Evolutionary conservation across 2,797 vertebrate species (phyloP).

Genomic region (Malacoraja senta): DNA sequence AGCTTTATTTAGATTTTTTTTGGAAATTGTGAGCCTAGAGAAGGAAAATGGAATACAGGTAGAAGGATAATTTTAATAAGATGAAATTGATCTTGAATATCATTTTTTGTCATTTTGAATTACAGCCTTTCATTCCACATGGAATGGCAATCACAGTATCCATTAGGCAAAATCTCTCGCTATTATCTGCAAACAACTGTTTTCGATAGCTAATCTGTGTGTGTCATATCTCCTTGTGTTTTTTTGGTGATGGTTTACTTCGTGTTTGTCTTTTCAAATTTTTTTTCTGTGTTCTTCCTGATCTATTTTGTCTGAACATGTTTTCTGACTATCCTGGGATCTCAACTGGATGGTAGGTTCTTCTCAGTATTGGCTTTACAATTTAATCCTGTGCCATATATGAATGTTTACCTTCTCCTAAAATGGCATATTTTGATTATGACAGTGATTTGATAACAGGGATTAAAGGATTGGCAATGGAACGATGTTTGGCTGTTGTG

Average conservation of each 20-base stretch:
- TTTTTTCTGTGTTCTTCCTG: conserved; percentile 58
- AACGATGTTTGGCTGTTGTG: background rate
- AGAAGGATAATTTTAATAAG: background rate
- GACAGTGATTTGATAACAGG: background rate
- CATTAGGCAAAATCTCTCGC: background rate
- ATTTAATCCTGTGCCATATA: background rate
- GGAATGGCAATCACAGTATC: background rate
- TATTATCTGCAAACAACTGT: background rate
- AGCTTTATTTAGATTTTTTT: background rate
- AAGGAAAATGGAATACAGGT: background rate
- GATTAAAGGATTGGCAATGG: background rate
- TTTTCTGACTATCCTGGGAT: conserved; percentile 68
- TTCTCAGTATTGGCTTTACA: conserved; percentile 44
- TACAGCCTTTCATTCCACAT: background rate
- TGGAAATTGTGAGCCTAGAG: no score
- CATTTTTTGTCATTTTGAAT: conserved; percentile 18
- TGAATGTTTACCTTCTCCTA: fast-evolving
- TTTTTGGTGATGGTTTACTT: conserved; percentile 53
- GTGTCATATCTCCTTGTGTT: conserved; percentile 57
- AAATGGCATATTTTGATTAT: background rate
- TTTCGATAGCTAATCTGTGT: conserved; percentile 42
- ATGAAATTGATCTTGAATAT: background rate
- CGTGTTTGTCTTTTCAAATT: conserved; percentile 66
- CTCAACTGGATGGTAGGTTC: conserved; percentile 73
- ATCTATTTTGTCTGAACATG: conserved; percentile 67